Evolutionary conservation across 1,140 invertebrate species (phyloP), one percentile per base, ranked within the genome.

Genomic region (Apocrypta bakeri): DNA sequence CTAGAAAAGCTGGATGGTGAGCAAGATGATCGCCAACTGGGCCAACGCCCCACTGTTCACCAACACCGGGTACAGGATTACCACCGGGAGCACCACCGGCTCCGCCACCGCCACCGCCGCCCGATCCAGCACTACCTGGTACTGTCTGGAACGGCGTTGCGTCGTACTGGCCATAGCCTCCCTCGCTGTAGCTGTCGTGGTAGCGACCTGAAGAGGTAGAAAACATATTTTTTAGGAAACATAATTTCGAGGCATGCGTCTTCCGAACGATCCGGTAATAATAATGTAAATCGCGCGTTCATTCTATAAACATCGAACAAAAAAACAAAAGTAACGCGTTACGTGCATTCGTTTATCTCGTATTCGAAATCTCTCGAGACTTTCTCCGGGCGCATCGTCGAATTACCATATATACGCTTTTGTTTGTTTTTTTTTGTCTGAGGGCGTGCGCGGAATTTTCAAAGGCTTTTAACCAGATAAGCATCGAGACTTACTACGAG

Each of bases 131-230:
- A 85, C 91, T 92, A 68, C 94, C 95, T 21, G 97, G 96, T 87
- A 98, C 97, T 79, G 96, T 95, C 92, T 97, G 96, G 90, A 97
- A 98, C 77, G 95, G 93, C 83, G 94, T 93, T 71, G 94, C 93
- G 85, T 97, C 96, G 86, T 96, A 96, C 12, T 94, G 93, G 56
- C 92, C 93, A 87, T 95, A 95, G 72, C 92, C 89, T 68, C 93
- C 90, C 83, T 94, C 93, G 83, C 91, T 92, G 88, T 96, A 96
- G 6, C 93, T 93, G 69, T 96, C 95, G 84, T 95, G 94, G 85
- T 94, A 94, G 87, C 95, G 93, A 87, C 92, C 94, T 93, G 89
- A 75, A 88, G 91, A 72, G n/a, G n/a, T 37, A 33, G 68, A 63
- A 82, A 6, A 37, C 37, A 9, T 37, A 37, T 37, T 3, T 9